Conservation (phyloP, 2,888 invertebrate species). For the Phragmatobia fuliginosa region DNA sequence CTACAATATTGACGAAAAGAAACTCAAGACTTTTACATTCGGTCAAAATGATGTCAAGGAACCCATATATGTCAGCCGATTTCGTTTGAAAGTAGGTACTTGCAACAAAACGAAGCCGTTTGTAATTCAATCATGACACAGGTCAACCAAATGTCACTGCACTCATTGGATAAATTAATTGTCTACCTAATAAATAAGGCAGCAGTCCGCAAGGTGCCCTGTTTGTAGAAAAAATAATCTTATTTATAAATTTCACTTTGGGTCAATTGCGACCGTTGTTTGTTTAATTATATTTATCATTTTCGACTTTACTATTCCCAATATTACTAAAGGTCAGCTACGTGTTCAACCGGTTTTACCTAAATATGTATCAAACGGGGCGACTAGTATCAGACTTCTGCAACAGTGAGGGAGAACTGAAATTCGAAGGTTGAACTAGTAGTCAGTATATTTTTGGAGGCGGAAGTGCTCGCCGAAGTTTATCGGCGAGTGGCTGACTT, state of each 20-base stretch:
- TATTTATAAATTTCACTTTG: neutral
- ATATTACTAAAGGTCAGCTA: no score
- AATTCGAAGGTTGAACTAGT: no score
- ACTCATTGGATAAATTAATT: constrained; percentile 18
- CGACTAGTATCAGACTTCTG: no score
- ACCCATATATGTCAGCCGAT: constrained; percentile 1
- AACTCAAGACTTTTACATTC: neutral
- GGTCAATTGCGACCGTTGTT: neutral
- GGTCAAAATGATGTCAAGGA: constrained; percentile 1
- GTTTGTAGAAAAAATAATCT: neutral
- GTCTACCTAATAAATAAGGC: constrained; percentile 10
- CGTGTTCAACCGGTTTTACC: no score
- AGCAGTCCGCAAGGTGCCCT: neutral
- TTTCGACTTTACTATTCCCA: no score
- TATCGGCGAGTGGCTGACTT: no score
- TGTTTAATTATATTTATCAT: neutral
- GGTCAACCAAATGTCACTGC: constrained; percentile 27
- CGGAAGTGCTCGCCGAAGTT: no score
- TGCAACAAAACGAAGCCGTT: constrained; percentile 8
- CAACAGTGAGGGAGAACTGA: no score
- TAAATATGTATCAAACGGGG: no score
- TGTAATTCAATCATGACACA: constrained; percentile 21
- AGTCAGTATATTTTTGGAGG: no score
- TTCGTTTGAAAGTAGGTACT: neutral
- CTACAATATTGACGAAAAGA: neutral